Evolutionary conservation across 2,113 vertebrate species (phyloP), one percentile per base, ranked within the genome.

Genomic region (Accipiter cooperii): DNA sequence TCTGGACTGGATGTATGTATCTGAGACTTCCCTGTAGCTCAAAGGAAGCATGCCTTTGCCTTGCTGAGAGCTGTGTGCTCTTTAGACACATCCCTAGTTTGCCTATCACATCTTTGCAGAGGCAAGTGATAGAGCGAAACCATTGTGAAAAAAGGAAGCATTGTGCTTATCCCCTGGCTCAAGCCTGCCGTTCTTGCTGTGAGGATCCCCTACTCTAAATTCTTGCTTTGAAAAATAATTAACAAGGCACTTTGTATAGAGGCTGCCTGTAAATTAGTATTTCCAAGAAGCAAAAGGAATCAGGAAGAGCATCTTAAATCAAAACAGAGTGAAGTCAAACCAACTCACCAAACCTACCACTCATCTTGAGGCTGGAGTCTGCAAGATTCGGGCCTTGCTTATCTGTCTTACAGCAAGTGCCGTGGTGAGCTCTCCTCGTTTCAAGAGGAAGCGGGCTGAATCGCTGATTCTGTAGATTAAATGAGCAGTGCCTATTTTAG

Each of bases 351-450:
- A 75, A 44, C n/a, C 26, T 74, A 25, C 11, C 58, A 31, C 20
- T 70, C 11, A 0, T 33, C 12, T n/a, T 33, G 80, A 44, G 25
- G 34, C 24, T 46, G 34, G 46, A 44, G 46, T 28, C 12, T 70
- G 46, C 5, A 5, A 58, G 42, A 38, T 52, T 88, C 71, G 61
- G 38, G 36, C 68, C 18, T 55, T 34, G 29, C 24, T 55, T 51
- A 25, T 28, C 52, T 63, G 47, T 57, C 64, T 47, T 28, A 1
- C 1, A 12, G 1, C 1, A 1, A 58, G 54, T 24, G 38, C 47
- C 3, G 2, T 42, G 46, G 28, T 54, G 68, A 80, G 31, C 46
- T 55, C 70, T 69, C 24, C 70, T 79, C 3, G 0, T 52, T 18
- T 1, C 2, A 34, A 15, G 57, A 63, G 58, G 68, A 71, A 52